Evolutionary conservation across 2,888 invertebrate species (phyloP), one percentile per base, ranked within the genome.

Genomic region (Tetragnatha montana): DNA sequence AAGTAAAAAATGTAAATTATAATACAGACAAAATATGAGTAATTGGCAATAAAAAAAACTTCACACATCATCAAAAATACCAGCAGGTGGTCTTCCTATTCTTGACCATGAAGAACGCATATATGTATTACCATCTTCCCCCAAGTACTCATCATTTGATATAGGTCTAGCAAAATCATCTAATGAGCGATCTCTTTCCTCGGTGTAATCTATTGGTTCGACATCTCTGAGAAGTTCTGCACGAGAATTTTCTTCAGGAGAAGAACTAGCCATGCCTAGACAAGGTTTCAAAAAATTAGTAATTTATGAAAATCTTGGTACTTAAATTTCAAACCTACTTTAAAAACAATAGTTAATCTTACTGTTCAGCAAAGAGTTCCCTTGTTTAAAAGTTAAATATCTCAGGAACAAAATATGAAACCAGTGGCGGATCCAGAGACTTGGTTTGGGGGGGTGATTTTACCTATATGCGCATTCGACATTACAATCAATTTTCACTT

Each of bases 201-300:
- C 92, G 7, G 92, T 93, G 92, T 93, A 95, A 91, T 94, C 94
- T n/a, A 94, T 92, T 0, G 94, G 94, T 89, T 97, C 97, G 68
- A 96, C 96, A 93, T 97, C 96, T 91, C 95, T 95, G 12, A 92
- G 87, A 50, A 92, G 71, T 50, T 91, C 92, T 68, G 85, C 78
- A 22, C 90, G 88, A 12, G 90, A 90, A 78, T 88, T 91, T 47
- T 92, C 92, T 47, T 91, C 90, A 50, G 89, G 87, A 22, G 88
- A 84, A 50, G 89, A 90, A 6, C 87, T 73, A 6, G 74, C 50
- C 68, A 87, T 79, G 73, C 87, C 89, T 90, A 35, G 35, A 35
- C 35, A 35, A 35, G 35, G 4, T 35, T 35, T 35, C 35, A 35
- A 35, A 2, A 35, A 35, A 35, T 35, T 35, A 35, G 1, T 70